Evolutionary conservation across 2,113 vertebrate genomes (phyloP).

Genomic region (Dromiciops gliroides): DNA sequence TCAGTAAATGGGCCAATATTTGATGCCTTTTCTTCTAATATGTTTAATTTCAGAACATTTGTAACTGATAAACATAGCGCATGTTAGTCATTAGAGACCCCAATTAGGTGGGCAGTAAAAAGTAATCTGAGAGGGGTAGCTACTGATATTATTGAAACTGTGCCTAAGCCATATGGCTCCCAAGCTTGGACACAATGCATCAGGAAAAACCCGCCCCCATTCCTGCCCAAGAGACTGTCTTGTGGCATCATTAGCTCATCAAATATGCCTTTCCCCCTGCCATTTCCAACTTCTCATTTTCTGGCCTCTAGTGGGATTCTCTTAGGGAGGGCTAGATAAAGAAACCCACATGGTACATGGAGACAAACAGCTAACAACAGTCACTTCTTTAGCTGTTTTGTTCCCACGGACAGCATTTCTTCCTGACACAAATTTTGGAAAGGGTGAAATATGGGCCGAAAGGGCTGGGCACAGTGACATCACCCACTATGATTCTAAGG

Average conservation of each 20-base stretch:
- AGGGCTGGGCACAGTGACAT: background rate
- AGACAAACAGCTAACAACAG: background rate
- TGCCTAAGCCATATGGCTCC: constrained; percentile 80
- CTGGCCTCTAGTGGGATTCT: background rate
- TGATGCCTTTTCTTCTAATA: constrained; percentile 22
- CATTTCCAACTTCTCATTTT: background rate
- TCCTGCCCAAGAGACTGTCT: constrained; percentile 39
- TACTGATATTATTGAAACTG: constrained; percentile 82
- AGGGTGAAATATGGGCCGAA: background rate
- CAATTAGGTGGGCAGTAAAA: constrained; percentile 80
- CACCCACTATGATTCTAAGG: background rate
- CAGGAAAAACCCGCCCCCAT: constrained; percentile 74
- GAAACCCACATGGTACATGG: background rate
- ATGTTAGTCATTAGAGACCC: constrained; percentile 80
- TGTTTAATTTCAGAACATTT: constrained; percentile 77
- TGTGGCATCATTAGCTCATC: constrained; percentile 53
- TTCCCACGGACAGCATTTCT: background rate
- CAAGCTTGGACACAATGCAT: constrained; percentile 75
- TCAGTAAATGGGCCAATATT: background rate
- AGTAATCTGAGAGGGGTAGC: constrained; percentile 80
- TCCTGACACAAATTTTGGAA: background rate
- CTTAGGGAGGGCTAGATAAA: background rate
- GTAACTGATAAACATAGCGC: constrained; percentile 82
- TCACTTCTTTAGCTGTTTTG: background rate
- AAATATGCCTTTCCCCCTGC: constrained; percentile 58